phyloP scores from a whole-genome alignment of 1,140 invertebrate species.

The Drosophila sproati region DNA sequence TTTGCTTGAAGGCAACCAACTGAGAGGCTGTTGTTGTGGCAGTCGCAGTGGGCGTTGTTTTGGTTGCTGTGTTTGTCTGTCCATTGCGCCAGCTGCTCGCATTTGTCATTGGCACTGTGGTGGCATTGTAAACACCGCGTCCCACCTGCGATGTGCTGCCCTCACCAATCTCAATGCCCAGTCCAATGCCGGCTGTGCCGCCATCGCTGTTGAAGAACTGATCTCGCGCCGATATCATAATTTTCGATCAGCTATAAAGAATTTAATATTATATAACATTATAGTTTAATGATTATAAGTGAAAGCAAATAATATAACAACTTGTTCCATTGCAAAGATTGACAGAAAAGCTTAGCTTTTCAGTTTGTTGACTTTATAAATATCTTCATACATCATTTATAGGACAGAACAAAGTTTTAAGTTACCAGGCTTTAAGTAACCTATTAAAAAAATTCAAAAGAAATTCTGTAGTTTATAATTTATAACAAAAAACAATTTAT shows the following conservation, averaged over 20 bases:
- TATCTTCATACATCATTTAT: too few species aligned
- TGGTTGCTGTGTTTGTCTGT: conserved; percentile 28
- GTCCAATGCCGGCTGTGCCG: conserved; percentile 61
- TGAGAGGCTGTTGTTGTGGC: neutral
- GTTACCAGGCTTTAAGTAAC: too few species aligned
- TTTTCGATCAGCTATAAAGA: conserved; percentile 45
- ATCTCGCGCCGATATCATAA: conserved; percentile 72
- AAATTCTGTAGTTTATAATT: too few species aligned
- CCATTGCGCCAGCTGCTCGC: conserved; percentile 50
- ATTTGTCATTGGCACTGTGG: conserved; percentile 72
- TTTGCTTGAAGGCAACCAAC: conserved; percentile 11
- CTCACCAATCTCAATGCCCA: conserved; percentile 69
- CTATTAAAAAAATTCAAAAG: too few species aligned
- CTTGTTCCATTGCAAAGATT: too few species aligned
- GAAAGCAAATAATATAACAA: neutral
- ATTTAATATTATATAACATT: neutral
- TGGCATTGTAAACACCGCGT: conserved; percentile 69
- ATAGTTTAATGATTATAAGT: neutral
- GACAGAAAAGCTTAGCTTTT: too few species aligned
- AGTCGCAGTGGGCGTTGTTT: neutral
- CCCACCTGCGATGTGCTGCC: conserved; percentile 33
- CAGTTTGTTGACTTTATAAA: too few species aligned
- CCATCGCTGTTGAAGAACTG: conserved; percentile 68
- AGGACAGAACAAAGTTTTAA: too few species aligned
- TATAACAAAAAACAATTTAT: too few species aligned